Percentiles rank a stretch among this genome's conserved stretches.
phyloP scores from a whole-genome alignment of 1,140 invertebrate species.

The Trichonephila clavata region DNA sequence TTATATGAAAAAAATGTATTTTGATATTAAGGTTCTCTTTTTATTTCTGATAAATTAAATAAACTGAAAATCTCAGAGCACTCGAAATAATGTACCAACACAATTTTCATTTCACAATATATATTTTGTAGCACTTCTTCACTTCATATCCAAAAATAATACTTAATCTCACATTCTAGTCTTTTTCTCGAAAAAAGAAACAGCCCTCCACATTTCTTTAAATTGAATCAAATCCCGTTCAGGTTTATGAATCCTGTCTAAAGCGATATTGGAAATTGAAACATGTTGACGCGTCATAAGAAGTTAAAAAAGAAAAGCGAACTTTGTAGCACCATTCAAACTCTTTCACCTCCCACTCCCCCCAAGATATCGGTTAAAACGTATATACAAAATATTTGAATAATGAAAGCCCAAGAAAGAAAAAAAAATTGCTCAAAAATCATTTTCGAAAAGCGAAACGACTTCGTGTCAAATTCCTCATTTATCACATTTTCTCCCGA shows the following conservation, averaged over 20 bases:
- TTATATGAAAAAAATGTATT: too few species aligned
- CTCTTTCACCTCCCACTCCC: background rate
- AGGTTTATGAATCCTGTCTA: background rate
- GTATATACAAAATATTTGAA: constrained; percentile 52
- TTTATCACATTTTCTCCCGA: constrained; percentile 42
- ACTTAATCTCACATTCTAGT: too few species aligned
- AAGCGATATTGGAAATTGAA: constrained; percentile 24
- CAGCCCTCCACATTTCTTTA: background rate
- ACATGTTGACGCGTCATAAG: background rate
- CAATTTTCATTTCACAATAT: too few species aligned
- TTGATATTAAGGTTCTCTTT: too few species aligned
- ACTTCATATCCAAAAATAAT: too few species aligned
- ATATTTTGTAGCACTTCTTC: too few species aligned
- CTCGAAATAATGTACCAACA: too few species aligned
- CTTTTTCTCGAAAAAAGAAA: background rate
- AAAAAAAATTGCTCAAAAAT: constrained; percentile 8
- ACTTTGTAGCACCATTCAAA: constrained; percentile 18
- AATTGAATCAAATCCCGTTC: constrained; percentile 25
- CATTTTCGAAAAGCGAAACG: constrained; percentile 47
- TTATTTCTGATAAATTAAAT: too few species aligned
- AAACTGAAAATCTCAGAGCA: too few species aligned
- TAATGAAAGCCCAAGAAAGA: constrained; percentile 21
- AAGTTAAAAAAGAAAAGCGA: background rate
- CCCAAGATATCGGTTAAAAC: constrained; percentile 23
- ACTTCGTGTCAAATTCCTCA: constrained; percentile 48